Percentiles rank a stretch among this genome's conserved stretches.
Evolutionary conservation across 1,140 invertebrate species (phyloP).

Genomic region (Sminthurinus signatus): DNA sequence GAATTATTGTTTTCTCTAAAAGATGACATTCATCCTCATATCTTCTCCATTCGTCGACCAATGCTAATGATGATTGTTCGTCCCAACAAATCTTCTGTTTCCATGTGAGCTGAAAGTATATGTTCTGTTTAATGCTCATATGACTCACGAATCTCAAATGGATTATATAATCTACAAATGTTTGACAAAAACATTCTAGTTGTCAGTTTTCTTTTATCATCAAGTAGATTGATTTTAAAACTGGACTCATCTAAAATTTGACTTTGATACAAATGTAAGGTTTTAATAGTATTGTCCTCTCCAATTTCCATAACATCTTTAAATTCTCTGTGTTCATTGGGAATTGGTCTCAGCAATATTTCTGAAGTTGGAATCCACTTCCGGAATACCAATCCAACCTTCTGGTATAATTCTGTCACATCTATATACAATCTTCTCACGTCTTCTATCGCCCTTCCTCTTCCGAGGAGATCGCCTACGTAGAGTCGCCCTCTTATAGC

Average conservation of each 20-base stretch:
- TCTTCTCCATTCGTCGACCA: too few species aligned
- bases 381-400: neutral
- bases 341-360: neutral
- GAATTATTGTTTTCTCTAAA: too few species aligned
- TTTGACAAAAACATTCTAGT: neutral
- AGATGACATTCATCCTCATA: too few species aligned
- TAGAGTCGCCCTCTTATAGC: neutral
- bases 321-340: neutral
- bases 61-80: neutral
- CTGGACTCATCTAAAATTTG: neutral
- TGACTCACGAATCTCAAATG: neutral
- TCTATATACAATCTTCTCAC: neutral
- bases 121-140: neutral
- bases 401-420: neutral
- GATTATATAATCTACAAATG: neutral
- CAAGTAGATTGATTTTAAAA: neutral
- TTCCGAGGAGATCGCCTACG: neutral
- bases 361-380: neutral
- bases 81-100: neutral
- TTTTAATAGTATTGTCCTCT: neutral
- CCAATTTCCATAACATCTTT: neutral
- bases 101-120: constrained; percentile 8
- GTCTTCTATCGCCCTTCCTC: neutral
- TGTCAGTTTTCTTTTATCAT: neutral
- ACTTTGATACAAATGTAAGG: neutral